Base-by-base conservation (phyloP, 2,888 invertebrate species). In the Poecilus cupreus region DNA sequence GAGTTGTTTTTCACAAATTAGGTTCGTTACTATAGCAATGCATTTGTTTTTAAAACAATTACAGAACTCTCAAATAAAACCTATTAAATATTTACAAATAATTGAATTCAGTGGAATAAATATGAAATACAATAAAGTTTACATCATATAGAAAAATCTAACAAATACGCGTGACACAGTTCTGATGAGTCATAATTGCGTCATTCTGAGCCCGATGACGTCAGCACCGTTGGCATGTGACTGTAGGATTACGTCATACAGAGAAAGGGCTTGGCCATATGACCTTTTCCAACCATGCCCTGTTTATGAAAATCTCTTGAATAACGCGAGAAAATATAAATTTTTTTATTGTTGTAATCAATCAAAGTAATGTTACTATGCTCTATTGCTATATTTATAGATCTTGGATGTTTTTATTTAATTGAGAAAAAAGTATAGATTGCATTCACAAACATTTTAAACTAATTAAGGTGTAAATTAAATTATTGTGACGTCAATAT, bases 121-220 rank as follows among this genome's bases (percentile, higher is more conserved):
- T n/a, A n/a, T n/a, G n/a, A n/a, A 24, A 11, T 26, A 46, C 60
- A 60, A 60, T 22, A 60, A 60, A 60, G n/a, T 60, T 6, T 22
- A 8, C 5, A 22, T 22, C 18, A n/a, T 1, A 60, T 4, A 13
- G n/a, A 18, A 26, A 22, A 13, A 20, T 22, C 46, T 74, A 26
- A 5, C 1, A 46, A n/a, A 22, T 10, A 72, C n/a, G 8, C 79
- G 79, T 79, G 79, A 79, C 70, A 68, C 70, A 79, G 32, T 60
- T 74, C 13, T 83, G 85, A 86, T 88, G 87, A 88, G 81, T 88
- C 88, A 88, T 82, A 84, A 86, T 88, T 87, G 87, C 88, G 88
- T 88, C 87, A 88, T 81, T 84, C 77, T 68, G 83, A 82, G 78
- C 81, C 84, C 80, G 81, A 86, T 88, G 88, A 88, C 88, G 88